These are phyloP conservation scores for Ivindomyrus marchei DNA, from an alignment of 2,113 vertebrate species.

Conservation along the genomic window DNA sequence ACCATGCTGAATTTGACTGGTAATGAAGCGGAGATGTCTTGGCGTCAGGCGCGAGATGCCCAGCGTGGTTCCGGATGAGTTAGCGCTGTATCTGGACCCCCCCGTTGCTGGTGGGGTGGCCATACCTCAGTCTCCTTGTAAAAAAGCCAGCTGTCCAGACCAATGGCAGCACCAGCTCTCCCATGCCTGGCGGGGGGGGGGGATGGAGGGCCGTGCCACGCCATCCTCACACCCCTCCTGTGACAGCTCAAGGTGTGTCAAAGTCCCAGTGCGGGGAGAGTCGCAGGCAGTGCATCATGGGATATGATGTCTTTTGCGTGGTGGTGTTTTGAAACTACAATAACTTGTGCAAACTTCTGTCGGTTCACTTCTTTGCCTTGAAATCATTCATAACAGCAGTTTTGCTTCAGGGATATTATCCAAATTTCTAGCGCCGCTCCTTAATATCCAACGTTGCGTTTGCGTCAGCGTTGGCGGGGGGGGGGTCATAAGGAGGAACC, in stretches of 20 bases:
- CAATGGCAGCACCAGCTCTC: background rate
- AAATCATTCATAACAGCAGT: background rate
- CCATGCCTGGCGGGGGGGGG: background rate
- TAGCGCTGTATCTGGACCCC: background rate
- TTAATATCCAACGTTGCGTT: background rate
- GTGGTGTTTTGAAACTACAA: background rate
- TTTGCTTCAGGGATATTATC: background rate
- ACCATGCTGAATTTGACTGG: background rate
- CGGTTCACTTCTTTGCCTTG: background rate
- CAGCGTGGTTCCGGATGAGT: background rate
- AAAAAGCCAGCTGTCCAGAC: background rate
- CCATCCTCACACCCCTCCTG: background rate
- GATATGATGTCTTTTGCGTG: background rate
- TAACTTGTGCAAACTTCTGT: background rate
- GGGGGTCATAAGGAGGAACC: background rate
- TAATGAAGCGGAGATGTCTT: background rate
- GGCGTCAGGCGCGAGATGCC: background rate
- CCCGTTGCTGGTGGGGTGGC: background rate
- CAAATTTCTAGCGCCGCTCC: background rate
- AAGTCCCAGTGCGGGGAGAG: background rate
- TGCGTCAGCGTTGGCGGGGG: background rate
- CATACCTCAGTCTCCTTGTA: background rate
- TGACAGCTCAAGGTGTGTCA: background rate
- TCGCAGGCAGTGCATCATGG: background rate
- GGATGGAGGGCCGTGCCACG: background rate